phyloP scores from a whole-genome alignment of 2,888 invertebrate genomes.

The Cheilosia urbana region DNA sequence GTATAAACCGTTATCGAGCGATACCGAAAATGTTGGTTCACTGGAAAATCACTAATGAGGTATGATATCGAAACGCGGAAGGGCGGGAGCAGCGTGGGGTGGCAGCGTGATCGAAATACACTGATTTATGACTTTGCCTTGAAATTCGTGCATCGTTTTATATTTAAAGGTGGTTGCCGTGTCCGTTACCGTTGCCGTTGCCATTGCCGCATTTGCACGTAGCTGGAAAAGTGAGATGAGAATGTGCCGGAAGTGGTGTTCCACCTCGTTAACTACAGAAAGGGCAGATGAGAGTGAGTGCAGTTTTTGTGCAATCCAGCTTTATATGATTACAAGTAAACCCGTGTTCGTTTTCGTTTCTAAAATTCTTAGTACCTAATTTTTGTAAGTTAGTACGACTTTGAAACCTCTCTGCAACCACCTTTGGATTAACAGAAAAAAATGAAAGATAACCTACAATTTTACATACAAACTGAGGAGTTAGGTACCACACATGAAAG shows the following conservation, averaged over 20 bases:
- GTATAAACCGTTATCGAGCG: conserved; percentile 21
- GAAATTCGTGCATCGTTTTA: conserved; percentile 3
- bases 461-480: too few species aligned
- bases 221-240: not conserved
- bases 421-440: too few species aligned
- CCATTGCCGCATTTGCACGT: not conserved
- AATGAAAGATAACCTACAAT: too few species aligned
- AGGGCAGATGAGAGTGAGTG: too few species aligned
- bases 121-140: conserved; percentile 5
- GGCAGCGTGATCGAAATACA: conserved; percentile 10
- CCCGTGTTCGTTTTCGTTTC: too few species aligned
- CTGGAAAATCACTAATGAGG: conserved; percentile 46
- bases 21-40: conserved; percentile 35
- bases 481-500: too few species aligned
- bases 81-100: not conserved
- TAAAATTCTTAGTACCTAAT: too few species aligned
- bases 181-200: not conserved
- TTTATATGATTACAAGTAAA: too few species aligned
- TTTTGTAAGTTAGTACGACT: too few species aligned
- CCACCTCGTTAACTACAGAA: conserved; percentile 1
- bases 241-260: not conserved
- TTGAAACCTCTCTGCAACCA: too few species aligned
- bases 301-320: too few species aligned
- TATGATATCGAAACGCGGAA: conserved; percentile 10
- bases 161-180: not conserved